Conservation (phyloP, 1,140 invertebrate genomes). For the Ylistrum balloti region DNA sequence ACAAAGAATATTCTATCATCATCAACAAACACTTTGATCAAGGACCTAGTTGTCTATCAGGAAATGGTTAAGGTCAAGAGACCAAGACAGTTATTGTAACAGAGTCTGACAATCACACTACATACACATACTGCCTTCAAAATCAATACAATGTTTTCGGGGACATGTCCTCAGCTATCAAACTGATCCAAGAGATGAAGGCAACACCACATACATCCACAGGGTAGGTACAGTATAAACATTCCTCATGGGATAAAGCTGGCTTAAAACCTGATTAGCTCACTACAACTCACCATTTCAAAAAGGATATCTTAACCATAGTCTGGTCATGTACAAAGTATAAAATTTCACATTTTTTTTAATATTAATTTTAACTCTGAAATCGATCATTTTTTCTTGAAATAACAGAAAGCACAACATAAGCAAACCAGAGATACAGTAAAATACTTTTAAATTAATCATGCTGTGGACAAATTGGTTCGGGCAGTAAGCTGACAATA, state of each 20-base stretch:
- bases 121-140: conserved; percentile 19
- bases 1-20: conserved; percentile 14
- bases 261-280: not conserved
- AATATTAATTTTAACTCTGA: no score
- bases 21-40: not conserved
- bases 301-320: not conserved
- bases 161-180: not conserved
- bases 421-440: no score
- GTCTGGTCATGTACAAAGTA: no score
- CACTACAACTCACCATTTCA: not conserved
- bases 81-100: not conserved
- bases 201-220: no score
- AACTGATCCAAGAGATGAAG: not conserved
- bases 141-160: conserved; percentile 22
- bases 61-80: not conserved
- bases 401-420: no score
- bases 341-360: no score
- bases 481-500: no score
- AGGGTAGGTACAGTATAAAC: no score
- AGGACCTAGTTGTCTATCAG: not conserved
- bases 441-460: no score
- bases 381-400: no score
- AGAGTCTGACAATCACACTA: not conserved
- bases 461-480: no score
- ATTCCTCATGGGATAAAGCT: not conserved